Evolutionary conservation across 2,888 invertebrate genomes (phyloP), one percentile per base, ranked within the genome.

Genomic region (Lottia gigantea): DNA sequence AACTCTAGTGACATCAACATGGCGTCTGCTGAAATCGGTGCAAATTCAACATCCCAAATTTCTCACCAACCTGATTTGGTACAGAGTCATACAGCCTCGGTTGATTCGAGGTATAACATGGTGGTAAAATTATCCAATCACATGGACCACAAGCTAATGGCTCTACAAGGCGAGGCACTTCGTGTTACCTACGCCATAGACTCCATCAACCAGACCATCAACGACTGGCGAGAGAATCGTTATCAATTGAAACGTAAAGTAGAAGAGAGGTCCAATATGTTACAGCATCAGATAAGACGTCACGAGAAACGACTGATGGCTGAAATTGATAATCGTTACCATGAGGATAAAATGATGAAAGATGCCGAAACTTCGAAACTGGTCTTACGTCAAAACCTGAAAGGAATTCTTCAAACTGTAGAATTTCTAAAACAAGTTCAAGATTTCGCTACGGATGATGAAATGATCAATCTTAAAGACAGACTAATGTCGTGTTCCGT

Each of bases 301-400:
- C 74, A 77, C 55, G 84, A 84, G 68, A 71, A 79, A 66, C 73
- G 76, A 67, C 74, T 83, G n/a, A 62, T 82, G 0, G 63, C 76
- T 1, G 72, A 78, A 16, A 72, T 82, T 11, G 82, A 83, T 23
- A 67, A 67, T 46, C 62, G 71, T n/a, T 61, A 72, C 16, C 66
- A 68, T n/a, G 73, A 74, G 47, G 73, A 77, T 16, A 31, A 65
- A 47, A 74, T 78, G 67, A 63, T 69, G 26, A 40, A 47, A 12
- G 72, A 67, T 11, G 70, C 68, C 15, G 78, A 78, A 31, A 64
- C 26, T 12, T 67, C 74, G 4, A 71, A 76, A 46, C 40, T 46
- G 8, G 69, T 70, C 14, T 73, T 78, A 46, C 67, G 74, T 14
- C 46, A 65, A 47, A 72, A 71, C 31, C 72, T 78, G 62, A 75